Evolutionary conservation across 35 echinoderm and acorn worm species (phyloP), one percentile per base, ranked within the genome.

Genomic region (Patiria miniata): DNA sequence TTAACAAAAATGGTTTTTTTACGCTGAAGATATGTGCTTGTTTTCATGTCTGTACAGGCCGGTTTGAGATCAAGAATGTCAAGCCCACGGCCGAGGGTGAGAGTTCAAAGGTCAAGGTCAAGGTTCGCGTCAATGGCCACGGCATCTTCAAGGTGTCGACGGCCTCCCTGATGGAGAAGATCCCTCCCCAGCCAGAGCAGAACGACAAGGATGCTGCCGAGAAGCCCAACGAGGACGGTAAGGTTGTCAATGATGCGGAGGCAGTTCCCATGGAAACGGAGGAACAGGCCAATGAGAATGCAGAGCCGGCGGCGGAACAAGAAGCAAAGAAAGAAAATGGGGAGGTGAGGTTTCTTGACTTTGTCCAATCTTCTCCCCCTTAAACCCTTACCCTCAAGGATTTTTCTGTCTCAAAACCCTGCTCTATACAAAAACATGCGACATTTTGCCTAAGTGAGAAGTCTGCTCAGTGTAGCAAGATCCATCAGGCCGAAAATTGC

Each of bases 101-200:
- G 81, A 95, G 96, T 78, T 90, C 92, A 39, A 99, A 99, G 82
- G 79, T 99, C 61, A 99, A 99, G 76, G 96, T 99, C 39, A 99
- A 95, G 80, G 92, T 99, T 22, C 84, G 93, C 1, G 87, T 99
- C 39, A 90, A 92, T 52, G 89, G 92, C 21, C 96, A 99, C 37
- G 96, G 96, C 21, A 92, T 99, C 68, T 94, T 99, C 68, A 81
- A 83, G 1, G 87, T 99, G 78, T 87, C 96, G 1, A 94, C 96
- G 0, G 96, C 96, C 34, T 91, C 86, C 10, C 84, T 99, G 83
- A 78, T 99, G 7, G 93, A 94, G 47, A 99, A 99, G 56, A 58
- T 94, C 14, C 77, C 91, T 32, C 84, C 88, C 5, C 56, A 86
- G 40, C 80, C 82, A 37, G 91, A 90, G 34, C 52, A 86, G 82